Evolutionary conservation across 2,888 invertebrate genomes (phyloP).

Genomic region (Helleia helle): DNA sequence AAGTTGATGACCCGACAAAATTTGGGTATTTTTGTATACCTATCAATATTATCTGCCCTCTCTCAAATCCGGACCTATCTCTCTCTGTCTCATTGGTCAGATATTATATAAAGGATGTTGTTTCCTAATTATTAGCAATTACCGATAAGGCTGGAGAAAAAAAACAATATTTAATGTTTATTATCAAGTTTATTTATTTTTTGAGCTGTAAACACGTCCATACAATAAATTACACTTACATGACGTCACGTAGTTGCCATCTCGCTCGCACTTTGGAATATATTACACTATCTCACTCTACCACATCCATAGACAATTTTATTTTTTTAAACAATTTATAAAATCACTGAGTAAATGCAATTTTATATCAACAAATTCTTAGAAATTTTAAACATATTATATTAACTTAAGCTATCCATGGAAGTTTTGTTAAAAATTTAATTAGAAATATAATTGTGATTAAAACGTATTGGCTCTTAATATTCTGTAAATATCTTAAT

Average conservation of each 20-base stretch:
- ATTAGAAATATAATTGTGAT: too few species aligned
- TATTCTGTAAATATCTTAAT: background rate
- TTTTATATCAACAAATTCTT: background rate
- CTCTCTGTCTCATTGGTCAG: too few species aligned
- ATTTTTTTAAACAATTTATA: background rate
- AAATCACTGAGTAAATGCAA: background rate
- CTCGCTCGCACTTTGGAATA: conserved; percentile 4
- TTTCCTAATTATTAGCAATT: too few species aligned
- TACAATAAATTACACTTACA: conserved; percentile 2
- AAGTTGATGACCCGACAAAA: too few species aligned
- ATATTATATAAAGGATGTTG: too few species aligned
- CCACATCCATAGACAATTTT: background rate
- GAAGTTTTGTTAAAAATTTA: too few species aligned
- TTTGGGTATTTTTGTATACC: too few species aligned
- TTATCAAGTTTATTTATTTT: conserved; percentile 3
- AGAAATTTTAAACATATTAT: too few species aligned
- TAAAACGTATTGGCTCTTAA: background rate
- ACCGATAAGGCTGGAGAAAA: background rate
- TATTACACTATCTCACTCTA: background rate
- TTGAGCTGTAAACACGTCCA: conserved; percentile 2
- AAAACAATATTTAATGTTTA: background rate
- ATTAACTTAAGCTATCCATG: too few species aligned
- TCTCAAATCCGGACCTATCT: too few species aligned
- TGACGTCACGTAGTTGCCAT: conserved; percentile 1
- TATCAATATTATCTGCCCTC: too few species aligned